A percentile compares a stretch with the other conserved stretches of the same genome.
Conservation (phyloP, 1,140 invertebrate species). For the Fopius arisanus region DNA sequence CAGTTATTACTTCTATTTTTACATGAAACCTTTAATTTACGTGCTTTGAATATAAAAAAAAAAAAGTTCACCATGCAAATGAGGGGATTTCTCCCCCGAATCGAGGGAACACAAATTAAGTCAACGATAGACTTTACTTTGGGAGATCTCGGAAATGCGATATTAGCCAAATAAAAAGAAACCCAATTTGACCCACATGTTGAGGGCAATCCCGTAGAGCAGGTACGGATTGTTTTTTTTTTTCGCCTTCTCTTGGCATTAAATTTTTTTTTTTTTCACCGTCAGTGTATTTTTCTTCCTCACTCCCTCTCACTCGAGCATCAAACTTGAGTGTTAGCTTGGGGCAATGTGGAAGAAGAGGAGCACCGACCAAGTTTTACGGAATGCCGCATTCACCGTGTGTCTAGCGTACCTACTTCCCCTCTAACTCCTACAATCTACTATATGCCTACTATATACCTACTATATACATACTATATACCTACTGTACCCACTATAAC, state of each 20-base stretch:
- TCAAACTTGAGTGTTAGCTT: conserved; percentile 11
- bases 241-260: background rate
- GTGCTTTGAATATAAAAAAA: too few relatives aligned
- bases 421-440: conserved; percentile 24
- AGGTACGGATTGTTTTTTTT: conserved; percentile 19
- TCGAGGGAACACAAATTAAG: background rate
- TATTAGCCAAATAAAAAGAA: background rate
- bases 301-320: conserved; percentile 3
- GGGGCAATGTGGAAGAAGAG: conserved; percentile 23
- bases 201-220: conserved; percentile 17
- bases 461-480: too few relatives aligned
- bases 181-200: conserved; percentile 37
- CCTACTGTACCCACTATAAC: conserved; percentile 25
- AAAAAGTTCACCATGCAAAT: too few relatives aligned
- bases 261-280: background rate
- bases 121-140: background rate
- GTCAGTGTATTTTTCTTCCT: conserved; percentile 18
- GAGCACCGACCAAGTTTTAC: conserved; percentile 32
- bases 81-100: too few relatives aligned
- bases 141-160: background rate
- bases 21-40: too few relatives aligned
- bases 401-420: conserved; percentile 33
- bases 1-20: too few relatives aligned
- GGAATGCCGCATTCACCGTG: conserved; percentile 29
- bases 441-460: too few relatives aligned